These are phyloP conservation scores for Otis tarda DNA, from an alignment of 2,113 vertebrate genomes.

Conservation along the genomic window DNA sequence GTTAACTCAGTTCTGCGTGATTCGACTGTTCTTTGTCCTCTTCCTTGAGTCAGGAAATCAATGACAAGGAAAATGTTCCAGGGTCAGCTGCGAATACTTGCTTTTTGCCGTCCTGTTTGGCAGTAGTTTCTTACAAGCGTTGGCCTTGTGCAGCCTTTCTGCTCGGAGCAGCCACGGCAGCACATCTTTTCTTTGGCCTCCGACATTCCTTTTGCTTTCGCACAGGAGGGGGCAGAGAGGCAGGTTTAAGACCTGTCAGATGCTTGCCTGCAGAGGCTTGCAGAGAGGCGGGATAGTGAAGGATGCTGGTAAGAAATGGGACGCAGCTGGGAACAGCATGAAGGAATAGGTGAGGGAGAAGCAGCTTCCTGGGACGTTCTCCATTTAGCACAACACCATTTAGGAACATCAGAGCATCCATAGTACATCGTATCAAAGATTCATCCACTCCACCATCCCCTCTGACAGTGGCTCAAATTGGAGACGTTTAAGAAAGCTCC, in stretches of 20 bases:
- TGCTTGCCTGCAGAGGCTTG: not conserved
- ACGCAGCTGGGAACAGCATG: not conserved
- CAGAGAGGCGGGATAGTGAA: not conserved
- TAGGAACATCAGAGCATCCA: not conserved
- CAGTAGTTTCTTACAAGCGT: not conserved
- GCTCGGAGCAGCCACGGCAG: not conserved
- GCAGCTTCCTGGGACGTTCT: not conserved
- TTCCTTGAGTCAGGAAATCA: not conserved
- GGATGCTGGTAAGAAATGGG: not conserved
- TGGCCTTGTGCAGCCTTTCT: not conserved
- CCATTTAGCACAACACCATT: not conserved
- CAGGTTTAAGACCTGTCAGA: not conserved
- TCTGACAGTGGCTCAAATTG: not conserved
- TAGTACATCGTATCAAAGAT: not conserved
- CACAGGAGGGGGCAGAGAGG: not conserved
- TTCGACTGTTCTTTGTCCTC: not conserved
- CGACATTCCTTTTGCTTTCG: not conserved
- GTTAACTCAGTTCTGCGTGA: not conserved
- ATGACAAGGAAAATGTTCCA: not conserved
- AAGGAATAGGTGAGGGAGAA: not conserved
- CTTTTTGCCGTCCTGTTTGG: not conserved
- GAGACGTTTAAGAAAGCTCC: not conserved
- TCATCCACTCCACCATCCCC: not conserved
- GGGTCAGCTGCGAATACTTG: not conserved
- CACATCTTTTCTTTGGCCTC: not conserved